Percentiles rank a stretch among this genome's conserved stretches.
phyloP scores from a whole-genome alignment of 2,113 vertebrate genomes.

The Parus major region DNA sequence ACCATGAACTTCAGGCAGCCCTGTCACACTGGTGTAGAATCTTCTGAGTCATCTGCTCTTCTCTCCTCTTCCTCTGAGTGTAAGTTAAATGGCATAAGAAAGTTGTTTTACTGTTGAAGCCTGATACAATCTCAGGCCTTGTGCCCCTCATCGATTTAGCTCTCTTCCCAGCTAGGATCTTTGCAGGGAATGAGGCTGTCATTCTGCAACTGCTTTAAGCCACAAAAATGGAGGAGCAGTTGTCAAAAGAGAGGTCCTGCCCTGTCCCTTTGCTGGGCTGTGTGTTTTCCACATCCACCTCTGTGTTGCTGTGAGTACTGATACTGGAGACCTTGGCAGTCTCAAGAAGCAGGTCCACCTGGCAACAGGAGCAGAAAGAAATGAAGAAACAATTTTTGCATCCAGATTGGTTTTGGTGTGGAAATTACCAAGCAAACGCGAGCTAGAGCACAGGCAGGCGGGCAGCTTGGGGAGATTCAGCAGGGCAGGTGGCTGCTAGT shows the following conservation, averaged over 20 bases:
- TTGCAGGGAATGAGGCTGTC: not conserved
- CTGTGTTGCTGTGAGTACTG: not conserved
- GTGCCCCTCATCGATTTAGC: not conserved
- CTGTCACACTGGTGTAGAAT: too few species aligned
- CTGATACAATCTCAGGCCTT: not conserved
- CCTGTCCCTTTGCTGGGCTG: not conserved
- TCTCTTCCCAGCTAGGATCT: not conserved
- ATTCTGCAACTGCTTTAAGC: not conserved
- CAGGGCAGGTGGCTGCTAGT: not conserved
- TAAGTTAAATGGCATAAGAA: not conserved
- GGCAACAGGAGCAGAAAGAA: not conserved
- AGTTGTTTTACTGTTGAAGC: not conserved
- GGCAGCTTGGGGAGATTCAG: fast-evolving
- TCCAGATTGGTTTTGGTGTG: not conserved
- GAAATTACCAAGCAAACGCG: not conserved
- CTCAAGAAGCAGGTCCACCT: not conserved
- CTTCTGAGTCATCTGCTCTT: not conserved
- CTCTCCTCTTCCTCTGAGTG: not conserved
- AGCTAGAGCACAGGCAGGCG: not conserved
- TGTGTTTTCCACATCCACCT: not conserved
- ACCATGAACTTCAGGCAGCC: fast-evolving
- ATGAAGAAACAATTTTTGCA: not conserved
- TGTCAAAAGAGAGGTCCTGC: not conserved
- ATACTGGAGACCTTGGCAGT: not conserved
- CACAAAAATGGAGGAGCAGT: not conserved